Base-by-base conservation (phyloP, 2,797 vertebrate genomes). In the Epinephelus malabaricus region DNA sequence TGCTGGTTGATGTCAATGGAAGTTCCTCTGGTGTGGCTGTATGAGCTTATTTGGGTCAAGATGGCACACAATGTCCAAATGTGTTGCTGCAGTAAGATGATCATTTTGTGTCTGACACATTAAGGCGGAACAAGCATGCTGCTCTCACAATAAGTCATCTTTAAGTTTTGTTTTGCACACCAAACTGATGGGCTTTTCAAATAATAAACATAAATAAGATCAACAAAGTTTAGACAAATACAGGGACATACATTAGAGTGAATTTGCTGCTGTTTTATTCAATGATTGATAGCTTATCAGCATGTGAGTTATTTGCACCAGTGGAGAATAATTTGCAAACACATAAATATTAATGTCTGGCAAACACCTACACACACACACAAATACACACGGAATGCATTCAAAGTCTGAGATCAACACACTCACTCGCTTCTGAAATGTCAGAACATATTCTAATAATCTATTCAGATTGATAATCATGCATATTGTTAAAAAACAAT, bases 281-380 rank as follows among this genome's bases (percentile, higher is more conserved):
- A 63, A 12, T 27, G 40, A 25, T 8, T 55, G 47, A 40, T 40
- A 51, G 64, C 73, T 70, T 7, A 45, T 51, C 34, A 34, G 34
- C 12, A 19, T 78, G 21, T 12, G 18, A 53, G 59, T 53, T 27
- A 38, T 53, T 43, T 55, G 17, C 17, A 21, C 25, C 27, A 6
- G 6, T 43, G 54, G 58, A 56, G 56, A 65, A 72, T 80, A 23
- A 76, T 81, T 69, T 76, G 40, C 56, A 75, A 43, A 73, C 19
- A 51, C 54, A 78, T 75, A 25, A 64, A 78, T 74, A 83, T 75
- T 75, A 59, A 81, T 69, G 54, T 72, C 21, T 59, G 13, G 10
- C 46, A 66, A 66, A 76, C 64, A 55, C 27, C 38, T 14, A 71
- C 59, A 18, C 12, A 56, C 17, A 71, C 59, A 18, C 17, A 45